phyloP scores from a whole-genome alignment of 2,888 invertebrate species.

The Mythimna impura region DNA sequence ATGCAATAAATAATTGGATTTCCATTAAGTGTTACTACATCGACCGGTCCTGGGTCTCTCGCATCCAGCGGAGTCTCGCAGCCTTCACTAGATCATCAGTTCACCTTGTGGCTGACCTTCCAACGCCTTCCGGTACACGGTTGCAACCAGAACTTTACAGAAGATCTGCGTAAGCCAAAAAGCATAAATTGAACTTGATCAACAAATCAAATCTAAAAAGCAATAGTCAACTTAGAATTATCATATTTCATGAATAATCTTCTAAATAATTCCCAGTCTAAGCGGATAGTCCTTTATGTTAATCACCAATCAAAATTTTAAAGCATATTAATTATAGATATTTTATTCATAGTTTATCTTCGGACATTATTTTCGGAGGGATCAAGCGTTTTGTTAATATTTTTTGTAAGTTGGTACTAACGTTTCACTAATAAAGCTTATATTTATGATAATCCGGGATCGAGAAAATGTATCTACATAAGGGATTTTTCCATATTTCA shows the following conservation, averaged over 20 bases:
- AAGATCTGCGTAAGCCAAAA: neutral
- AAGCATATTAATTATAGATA: slow-evolving; percentile 36
- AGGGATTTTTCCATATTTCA: slow-evolving; percentile 2
- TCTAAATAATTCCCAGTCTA: slow-evolving; percentile 24
- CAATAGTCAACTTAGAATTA: slow-evolving; percentile 18
- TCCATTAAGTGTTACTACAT: too few species aligned
- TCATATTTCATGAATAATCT: slow-evolving; percentile 35
- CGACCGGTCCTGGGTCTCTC: too few species aligned
- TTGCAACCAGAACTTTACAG: neutral
- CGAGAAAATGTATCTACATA: neutral
- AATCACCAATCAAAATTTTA: slow-evolving; percentile 54
- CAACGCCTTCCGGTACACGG: neutral
- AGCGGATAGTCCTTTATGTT: slow-evolving; percentile 36
- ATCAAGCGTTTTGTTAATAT: slow-evolving; percentile 26
- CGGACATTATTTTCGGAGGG: slow-evolving; percentile 29
- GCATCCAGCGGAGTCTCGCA: too few species aligned
- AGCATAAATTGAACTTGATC: neutral
- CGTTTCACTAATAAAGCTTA: slow-evolving; percentile 21
- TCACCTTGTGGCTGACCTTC: neutral
- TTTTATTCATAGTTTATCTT: slow-evolving; percentile 47
- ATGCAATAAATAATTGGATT: too few species aligned
- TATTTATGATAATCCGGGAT: slow-evolving; percentile 28
- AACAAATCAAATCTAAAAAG: neutral
- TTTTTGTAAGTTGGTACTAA: slow-evolving; percentile 18
- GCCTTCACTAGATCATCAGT: neutral